These are phyloP conservation scores for Alcedo quadribrachys DNA, from an alignment of 2,797 vertebrate species.

Conservation along the genomic window DNA sequence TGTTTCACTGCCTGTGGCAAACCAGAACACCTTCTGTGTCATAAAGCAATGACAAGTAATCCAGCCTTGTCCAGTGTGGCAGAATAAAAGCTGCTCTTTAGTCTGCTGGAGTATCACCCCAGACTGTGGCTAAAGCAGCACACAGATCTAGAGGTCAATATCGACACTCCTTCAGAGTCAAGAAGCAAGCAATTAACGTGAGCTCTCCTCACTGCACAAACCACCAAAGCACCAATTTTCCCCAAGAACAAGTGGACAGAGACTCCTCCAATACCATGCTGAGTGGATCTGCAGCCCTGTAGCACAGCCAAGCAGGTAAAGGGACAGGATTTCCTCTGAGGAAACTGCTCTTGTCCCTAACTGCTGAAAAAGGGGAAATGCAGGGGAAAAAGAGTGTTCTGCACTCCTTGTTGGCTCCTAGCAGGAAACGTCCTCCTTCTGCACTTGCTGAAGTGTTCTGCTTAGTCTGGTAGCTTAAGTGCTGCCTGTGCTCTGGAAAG, in stretches of 20 bases:
- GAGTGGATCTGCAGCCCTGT: neutral
- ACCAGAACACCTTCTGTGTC: neutral
- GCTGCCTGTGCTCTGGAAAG: neutral
- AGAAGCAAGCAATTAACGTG: neutral
- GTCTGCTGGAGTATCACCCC: neutral
- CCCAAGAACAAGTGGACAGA: neutral
- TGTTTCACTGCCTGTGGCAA: neutral
- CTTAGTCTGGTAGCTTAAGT: neutral
- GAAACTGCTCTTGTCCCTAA: neutral
- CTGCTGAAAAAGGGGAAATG: neutral
- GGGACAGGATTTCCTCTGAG: neutral
- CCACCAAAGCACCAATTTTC: rapidly evolving
- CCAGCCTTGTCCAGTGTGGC: neutral
- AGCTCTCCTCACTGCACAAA: neutral
- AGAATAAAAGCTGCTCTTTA: neutral
- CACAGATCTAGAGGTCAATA: neutral
- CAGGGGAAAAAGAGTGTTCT: neutral
- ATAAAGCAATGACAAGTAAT: neutral
- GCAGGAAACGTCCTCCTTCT: neutral
- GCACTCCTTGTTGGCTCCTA: neutral
- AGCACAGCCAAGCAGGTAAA: neutral
- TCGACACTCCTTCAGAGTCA: neutral
- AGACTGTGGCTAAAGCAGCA: neutral
- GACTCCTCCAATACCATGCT: neutral
- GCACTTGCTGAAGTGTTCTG: neutral